Evolutionary conservation across 2,797 vertebrate genomes (phyloP).

Genomic region (Alosa sapidissima): DNA sequence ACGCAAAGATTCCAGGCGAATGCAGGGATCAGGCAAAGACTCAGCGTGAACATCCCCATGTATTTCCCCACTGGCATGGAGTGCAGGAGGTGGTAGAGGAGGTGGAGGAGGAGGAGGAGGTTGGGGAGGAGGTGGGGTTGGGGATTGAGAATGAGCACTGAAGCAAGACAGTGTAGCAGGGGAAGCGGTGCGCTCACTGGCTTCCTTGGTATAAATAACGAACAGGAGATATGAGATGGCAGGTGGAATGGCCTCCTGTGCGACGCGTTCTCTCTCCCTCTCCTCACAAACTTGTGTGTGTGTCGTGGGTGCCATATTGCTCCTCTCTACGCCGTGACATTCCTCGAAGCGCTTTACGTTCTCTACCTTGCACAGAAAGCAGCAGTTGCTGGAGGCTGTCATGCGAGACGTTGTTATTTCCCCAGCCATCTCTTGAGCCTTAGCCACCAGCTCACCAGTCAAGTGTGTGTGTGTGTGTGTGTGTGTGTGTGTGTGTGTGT

Average conservation of each 20-base stretch:
- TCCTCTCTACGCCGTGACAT: background rate
- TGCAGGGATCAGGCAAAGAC: background rate
- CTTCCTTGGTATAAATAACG: background rate
- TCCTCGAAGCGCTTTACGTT: background rate
- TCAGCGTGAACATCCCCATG: background rate
- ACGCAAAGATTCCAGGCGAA: background rate
- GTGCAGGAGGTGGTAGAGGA: background rate
- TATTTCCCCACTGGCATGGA: background rate
- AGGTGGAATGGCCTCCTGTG: background rate
- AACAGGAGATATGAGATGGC: background rate
- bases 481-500: slow-evolving; percentile 3
- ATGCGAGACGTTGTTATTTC: slow-evolving; percentile 9
- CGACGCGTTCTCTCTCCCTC: background rate
- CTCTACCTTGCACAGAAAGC: background rate
- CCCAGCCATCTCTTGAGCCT: background rate
- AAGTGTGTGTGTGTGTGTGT: background rate
- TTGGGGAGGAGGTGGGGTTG: background rate
- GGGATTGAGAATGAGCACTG: background rate
- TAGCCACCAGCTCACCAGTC: background rate
- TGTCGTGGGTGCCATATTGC: background rate
- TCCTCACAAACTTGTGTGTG: background rate
- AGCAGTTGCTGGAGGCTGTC: background rate
- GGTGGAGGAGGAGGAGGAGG: background rate
- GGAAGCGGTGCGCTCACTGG: too few species aligned
- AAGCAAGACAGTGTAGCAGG: background rate